phyloP scores from a whole-genome alignment of 2,113 vertebrate species.

The Phyllopteryx taeniolatus region DNA sequence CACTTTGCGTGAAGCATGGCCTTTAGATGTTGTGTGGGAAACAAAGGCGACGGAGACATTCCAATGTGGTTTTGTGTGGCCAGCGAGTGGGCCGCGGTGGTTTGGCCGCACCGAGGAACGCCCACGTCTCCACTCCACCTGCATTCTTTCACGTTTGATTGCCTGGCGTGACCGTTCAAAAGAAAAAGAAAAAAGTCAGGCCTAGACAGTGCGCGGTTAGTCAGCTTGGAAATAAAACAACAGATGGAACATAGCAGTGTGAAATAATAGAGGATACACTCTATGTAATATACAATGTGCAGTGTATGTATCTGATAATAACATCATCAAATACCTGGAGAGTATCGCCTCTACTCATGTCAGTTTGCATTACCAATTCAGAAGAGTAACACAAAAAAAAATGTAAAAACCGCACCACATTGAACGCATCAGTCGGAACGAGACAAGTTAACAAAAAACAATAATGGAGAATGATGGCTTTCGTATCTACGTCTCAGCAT shows the following conservation, averaged over 20 bases:
- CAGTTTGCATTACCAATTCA: too few species aligned
- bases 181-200: slow-evolving; percentile 10
- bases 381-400: too few species aligned
- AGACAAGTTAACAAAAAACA: too few species aligned
- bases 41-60: slow-evolving; percentile 60
- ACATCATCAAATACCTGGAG: too few species aligned
- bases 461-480: too few species aligned
- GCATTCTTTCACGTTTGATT: slow-evolving; percentile 62
- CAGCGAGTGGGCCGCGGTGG: slow-evolving; percentile 46
- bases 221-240: slow-evolving; percentile 28
- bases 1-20: background rate
- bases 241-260: background rate
- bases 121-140: slow-evolving; percentile 60
- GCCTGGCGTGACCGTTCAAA: slow-evolving; percentile 43
- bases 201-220: slow-evolving; percentile 18
- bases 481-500: too few species aligned
- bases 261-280: background rate
- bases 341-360: too few species aligned
- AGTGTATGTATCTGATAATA: too few species aligned
- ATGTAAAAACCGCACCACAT: too few species aligned
- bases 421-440: too few species aligned
- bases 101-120: slow-evolving; percentile 53
- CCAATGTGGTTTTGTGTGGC: slow-evolving; percentile 57
- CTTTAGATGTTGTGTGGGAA: slow-evolving; percentile 32
- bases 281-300: too few species aligned